These are phyloP conservation scores for Monochamus alternatus DNA, from an alignment of 2,888 invertebrate genomes.

Conservation along the genomic window DNA sequence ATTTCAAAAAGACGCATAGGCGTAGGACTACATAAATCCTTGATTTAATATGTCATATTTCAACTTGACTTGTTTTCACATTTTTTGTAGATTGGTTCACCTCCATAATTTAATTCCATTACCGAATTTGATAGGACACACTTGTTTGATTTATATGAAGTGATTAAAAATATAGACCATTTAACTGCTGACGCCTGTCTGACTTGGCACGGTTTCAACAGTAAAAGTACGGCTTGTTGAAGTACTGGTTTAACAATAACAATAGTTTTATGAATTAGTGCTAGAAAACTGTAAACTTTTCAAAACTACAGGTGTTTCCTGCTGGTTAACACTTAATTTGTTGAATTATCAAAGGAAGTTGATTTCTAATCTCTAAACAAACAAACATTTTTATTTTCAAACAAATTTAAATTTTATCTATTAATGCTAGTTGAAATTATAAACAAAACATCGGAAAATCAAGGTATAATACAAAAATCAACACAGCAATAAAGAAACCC, in stretches of 20 bases:
- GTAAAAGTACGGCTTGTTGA: not conserved
- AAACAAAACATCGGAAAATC: too few species aligned
- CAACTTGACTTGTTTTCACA: not conserved
- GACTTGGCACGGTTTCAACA: not conserved
- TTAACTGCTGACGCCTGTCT: not conserved
- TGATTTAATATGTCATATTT: not conserved
- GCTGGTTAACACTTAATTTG: not conserved
- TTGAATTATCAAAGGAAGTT: too few species aligned
- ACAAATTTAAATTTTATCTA: too few species aligned
- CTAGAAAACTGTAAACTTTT: not conserved
- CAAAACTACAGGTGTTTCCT: not conserved
- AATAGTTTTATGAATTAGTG: not conserved
- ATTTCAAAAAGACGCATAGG: slow-evolving; percentile 3
- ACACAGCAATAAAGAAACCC: too few species aligned
- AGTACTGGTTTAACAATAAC: slow-evolving; percentile 4
- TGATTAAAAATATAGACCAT: not conserved
- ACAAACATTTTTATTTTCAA: too few species aligned
- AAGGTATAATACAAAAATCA: too few species aligned
- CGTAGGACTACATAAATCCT: not conserved
- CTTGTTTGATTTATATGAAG: not conserved
- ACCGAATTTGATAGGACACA: slow-evolving; percentile 1
- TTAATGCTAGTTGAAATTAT: too few species aligned
- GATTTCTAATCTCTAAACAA: too few species aligned
- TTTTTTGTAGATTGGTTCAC: not conserved
- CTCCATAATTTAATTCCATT: not conserved